Base-by-base conservation (phyloP, 2,113 vertebrate species). In the Oriolus oriolus region DNA sequence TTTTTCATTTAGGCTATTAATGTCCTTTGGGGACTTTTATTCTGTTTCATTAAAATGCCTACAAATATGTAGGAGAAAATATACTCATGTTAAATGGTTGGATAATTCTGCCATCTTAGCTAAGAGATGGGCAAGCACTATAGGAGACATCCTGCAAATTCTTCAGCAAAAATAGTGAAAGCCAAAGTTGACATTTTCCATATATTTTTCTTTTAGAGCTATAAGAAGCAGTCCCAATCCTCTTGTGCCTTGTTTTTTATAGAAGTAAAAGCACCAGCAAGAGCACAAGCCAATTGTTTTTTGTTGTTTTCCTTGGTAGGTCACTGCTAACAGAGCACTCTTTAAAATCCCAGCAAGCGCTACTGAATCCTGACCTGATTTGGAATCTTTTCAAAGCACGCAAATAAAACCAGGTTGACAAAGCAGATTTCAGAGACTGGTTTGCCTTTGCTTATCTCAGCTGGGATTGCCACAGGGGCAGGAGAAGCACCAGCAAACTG, bases 321-420 rank as follows among this genome's bases (percentile, higher is more conserved):
- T 92, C 79, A 81, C 44, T 33, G 37, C 47, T 89, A 91, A 63
- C 59, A 86, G 39, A 89, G 16, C 1, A 0, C 27, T 80, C 93
- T 90, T 81, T 86, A 5, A 71, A 94, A 93, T 82, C 52, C 47
- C 63, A 60, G 64, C 16, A 80, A 86, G 59, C 54, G 50, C 68
- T 88, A 18, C 78, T 90, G 70, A 84, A 87, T 97, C 54, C 60
- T 92, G 76, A 88, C 86, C 96, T 90, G 73, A 89, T 87, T 50
- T 92, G 80, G 65, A 87, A 56, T 64, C 24, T 81, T 91, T 77
- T 94, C 82, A 94, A 93, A 93, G 47, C 65, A 74, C 59, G 74
- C 64, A 74, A 24, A 81, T 54, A 81, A 95, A 94, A 84, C 44
- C 64, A 86, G 68, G 52, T 70, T 80, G 79, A 89, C 65, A 80